Evolutionary conservation across 1,140 invertebrate species (phyloP), one percentile per base, ranked within the genome.

Genomic region (Caenorhabditis remanei): DNA sequence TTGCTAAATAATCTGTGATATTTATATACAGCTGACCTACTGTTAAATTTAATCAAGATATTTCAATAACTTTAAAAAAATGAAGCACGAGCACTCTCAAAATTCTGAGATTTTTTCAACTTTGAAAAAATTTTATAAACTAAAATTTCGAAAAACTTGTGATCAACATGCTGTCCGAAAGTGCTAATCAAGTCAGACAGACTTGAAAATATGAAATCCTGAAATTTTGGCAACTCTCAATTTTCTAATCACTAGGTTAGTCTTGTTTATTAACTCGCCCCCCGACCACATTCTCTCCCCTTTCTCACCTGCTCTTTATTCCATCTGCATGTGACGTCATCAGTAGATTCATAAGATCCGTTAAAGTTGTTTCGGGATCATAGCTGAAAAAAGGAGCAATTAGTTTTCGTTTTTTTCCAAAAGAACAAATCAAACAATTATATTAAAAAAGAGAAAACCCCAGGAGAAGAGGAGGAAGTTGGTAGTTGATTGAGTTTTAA

Each of bases 181-280:
- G 16, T 43, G 65, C 41, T 71, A 71, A 71, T 71, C 65, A 19
- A 71, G 65, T 71, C 46, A 71, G 21, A 24, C 14, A 40, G 32
- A 63, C 61, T 63, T 4, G 32, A 14, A n/a, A 19, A 32, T 32
- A 32, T 1, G 32, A 32, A 2, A 32, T 32, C 32, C 32, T 32
- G 32, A 63, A 63, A 21, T 24, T 11, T 32, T 32, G 61, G n/a
- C 16, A 58, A n/a, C 14, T 19, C 24, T 24, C 2, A 21, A 32
- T 13, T 32, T 19, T 32, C 24, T 63, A 63, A 63, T 63, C 61
- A 63, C 61, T 32, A 11, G 41, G 21, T 71, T 71, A 43, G 65
- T 40, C 61, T 63, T 71, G 65, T 71, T 71, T 71, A 71, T 71
- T 71, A 71, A 71, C 13, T 71, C 65, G 21, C 13, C 41, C 41